These are phyloP conservation scores for Trachymyrmex cornetzi DNA, from an alignment of 1,140 invertebrate genomes.

Conservation along the genomic window DNA sequence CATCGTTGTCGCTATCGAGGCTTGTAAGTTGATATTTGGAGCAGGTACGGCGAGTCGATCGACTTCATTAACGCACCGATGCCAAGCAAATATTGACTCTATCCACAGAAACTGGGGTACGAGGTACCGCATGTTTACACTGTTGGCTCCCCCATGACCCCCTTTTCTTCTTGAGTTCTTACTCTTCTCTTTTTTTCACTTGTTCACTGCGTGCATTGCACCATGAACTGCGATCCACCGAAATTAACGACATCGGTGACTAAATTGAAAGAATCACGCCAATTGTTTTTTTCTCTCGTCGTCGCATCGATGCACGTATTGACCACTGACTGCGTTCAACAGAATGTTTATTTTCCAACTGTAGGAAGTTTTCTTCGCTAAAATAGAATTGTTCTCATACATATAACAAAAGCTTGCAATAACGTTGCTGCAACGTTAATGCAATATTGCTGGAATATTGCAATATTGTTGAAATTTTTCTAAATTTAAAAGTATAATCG, in stretches of 20 bases:
- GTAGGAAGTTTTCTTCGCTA: no score
- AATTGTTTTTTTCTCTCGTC: neutral
- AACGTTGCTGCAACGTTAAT: no score
- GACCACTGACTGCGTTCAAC: no score
- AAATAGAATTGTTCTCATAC: no score
- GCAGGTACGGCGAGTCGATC: conserved; percentile 79
- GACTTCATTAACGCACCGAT: conserved; percentile 83
- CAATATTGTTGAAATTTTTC: no score
- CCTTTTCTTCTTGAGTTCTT: conserved; percentile 12
- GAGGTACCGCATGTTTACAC: conserved; percentile 52
- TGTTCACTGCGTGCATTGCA: neutral
- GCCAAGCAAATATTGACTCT: conserved; percentile 85
- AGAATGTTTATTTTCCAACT: no score
- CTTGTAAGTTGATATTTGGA: conserved; percentile 78
- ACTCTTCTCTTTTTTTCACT: conserved; percentile 30
- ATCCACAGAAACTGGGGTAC: conserved; percentile 80
- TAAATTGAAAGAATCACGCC: neutral
- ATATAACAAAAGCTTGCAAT: no score
- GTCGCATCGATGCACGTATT: neutral
- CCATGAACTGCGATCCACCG: neutral
- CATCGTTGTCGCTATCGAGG: conserved; percentile 2
- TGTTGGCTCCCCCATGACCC: conserved; percentile 8
- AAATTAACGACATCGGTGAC: conserved; percentile 12
- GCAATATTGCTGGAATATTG: no score
- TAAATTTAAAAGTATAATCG: no score